Base-by-base conservation (phyloP, 1,140 invertebrate species). In the Drosophila subobscura region DNA sequence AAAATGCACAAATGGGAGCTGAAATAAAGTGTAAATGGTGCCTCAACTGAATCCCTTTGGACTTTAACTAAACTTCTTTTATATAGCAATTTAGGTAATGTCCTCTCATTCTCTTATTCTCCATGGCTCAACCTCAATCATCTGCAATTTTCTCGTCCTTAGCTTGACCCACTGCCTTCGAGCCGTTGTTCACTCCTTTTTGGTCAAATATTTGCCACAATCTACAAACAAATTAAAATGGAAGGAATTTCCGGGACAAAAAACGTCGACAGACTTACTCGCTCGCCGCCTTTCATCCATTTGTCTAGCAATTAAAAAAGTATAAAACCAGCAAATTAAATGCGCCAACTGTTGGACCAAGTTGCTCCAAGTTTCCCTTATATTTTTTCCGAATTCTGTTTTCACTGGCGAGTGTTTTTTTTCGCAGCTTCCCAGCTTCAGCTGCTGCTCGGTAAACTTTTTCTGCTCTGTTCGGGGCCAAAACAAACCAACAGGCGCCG, bases 311-410 rank as follows among this genome's bases (percentile, higher is more conserved):
- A 86, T 86, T 86, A 86, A 86, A 88, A 68, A 86, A 88, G 83
- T 88, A 78, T 76, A 86, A 88, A 81, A 88, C 83, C 74, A 88
- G 78, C 78, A 86, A 88, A 86, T 88, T 88, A 86, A 86, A 86
- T 58, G 71, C 66, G 60, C 83, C 83, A 86, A 86, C 83, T 68
- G 83, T 72, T 81, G 70, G 60, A 78, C 54, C 37, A 78, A 78
- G 47, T 75, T 74, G 33, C 3, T 4, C 33, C 33, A 70, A 70
- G 63, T 68, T 56, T 68, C 22, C 40, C 52, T 57, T 45, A 22
- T 23, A 54, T 64, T 72, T 49, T 60, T 58, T 23, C 8, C 50
- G 42, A 70, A 68, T 46, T 50, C 22, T 73, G 55, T 56, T 71
- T 59, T 46, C 60, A 53, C 10, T 37, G 33, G 61, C 37, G 23